Evolutionary conservation across 2,888 invertebrate species (phyloP).

Genomic region (Frankliniella fusca): DNA sequence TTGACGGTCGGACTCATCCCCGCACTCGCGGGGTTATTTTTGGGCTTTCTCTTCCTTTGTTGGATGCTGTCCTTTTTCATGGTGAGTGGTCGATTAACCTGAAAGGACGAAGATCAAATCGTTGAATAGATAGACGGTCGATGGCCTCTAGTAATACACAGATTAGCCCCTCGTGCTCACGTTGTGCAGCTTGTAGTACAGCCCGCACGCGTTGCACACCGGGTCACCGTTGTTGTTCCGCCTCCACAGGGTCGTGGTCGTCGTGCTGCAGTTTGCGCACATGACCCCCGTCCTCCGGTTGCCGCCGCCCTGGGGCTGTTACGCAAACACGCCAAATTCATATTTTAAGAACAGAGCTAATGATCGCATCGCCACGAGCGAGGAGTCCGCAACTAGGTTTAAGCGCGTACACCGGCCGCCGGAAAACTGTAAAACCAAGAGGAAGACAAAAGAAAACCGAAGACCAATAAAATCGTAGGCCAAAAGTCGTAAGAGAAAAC

Average conservation of each 20-base stretch:
- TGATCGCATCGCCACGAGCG: no score
- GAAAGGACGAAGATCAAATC: neutral
- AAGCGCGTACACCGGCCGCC: no score
- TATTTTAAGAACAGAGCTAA: no score
- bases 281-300: constrained; percentile 58
- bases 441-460: no score
- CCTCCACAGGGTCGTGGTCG: constrained; percentile 91
- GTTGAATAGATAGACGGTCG: no score
- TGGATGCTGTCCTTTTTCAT: constrained; percentile 91
- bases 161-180: constrained; percentile 47
- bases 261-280: constrained; percentile 92
- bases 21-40: constrained; percentile 6
- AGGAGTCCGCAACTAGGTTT: no score
- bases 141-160: no score
- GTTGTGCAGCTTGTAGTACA: constrained; percentile 91
- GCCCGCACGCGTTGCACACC: constrained; percentile 97
- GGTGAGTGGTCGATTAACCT: constrained; percentile 67
- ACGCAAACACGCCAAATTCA: constrained; percentile 14
- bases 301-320: constrained; percentile 62
- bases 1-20: neutral
- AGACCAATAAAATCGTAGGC: no score
- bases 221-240: constrained; percentile 91
- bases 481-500: no score
- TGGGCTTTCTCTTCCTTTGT: constrained; percentile 48
- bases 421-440: neutral